Conservation (phyloP, 2,888 invertebrate genomes). For the Morinoia aosen region DNA sequence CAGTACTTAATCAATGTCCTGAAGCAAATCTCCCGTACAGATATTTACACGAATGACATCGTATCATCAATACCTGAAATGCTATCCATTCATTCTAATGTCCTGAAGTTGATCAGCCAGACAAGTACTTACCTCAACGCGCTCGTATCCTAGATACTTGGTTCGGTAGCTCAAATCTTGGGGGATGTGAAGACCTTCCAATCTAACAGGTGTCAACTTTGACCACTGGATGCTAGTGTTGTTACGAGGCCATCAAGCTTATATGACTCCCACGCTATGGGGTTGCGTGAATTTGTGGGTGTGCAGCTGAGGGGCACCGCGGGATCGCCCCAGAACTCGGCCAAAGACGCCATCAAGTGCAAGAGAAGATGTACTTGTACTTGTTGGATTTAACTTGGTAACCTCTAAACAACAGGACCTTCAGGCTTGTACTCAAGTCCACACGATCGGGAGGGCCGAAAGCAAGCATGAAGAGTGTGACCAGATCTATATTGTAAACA, state of each 20-base stretch:
- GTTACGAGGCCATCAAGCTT: neutral
- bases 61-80: too few relatives aligned
- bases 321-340: neutral
- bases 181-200: too few relatives aligned
- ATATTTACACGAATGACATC: too few relatives aligned
- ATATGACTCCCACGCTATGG: neutral
- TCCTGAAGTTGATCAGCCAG: too few relatives aligned
- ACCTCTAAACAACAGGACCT: too few relatives aligned
- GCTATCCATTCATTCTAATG: too few relatives aligned
- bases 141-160: neutral
- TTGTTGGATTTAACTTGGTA: too few relatives aligned
- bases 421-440: neutral
- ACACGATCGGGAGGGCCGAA: too few relatives aligned
- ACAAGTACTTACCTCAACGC: neutral
- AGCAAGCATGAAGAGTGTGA: neutral
- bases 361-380: neutral
- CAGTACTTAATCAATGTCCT: too few relatives aligned
- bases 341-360: conserved; percentile 26
- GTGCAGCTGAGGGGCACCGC: neutral
- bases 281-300: neutral
- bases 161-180: too few relatives aligned
- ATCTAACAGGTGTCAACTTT: neutral
- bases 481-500: neutral
- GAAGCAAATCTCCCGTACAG: too few relatives aligned
- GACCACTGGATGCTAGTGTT: neutral